Base-by-base conservation (phyloP, 2,113 vertebrate genomes). In the Nerophis lumbriciformis region DNA sequence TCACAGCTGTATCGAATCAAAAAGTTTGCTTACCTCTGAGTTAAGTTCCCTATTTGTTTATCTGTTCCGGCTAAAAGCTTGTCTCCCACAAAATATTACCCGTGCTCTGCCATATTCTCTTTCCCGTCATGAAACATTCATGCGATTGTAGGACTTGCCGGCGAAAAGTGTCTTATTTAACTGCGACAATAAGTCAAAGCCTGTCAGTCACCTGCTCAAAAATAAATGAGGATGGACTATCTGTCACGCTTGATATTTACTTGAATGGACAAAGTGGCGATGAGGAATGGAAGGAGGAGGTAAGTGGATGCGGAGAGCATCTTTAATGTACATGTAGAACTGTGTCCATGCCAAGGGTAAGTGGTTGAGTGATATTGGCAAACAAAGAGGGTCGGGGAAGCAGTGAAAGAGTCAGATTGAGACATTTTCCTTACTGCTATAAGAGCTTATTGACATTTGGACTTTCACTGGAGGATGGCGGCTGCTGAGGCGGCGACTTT, bases 381-480 rank as follows among this genome's bases (percentile, higher is more conserved):
- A 83, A 85, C 66, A 81, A 76, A 78, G 72, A 71, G 72, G 70
- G 73, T 64, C 73, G 63, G 72, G 66, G 74, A 69, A 62, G 72
- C 68, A 74, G 38, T 67, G 78, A 84, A 83, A 84, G 82, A 86
- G 79, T 88, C 88, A 90, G 88, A 89, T 91, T 91, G 90, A 91
- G 89, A 87, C 88, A 86, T 90, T 90, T 91, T 90, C 85, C 82
- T 90, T 90, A 90, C 90, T 90, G 90, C 89, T 90, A 88, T 91
- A 91, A 90, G 90, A 91, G 89, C 85, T 90, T 91, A 91, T 91
- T 91, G 90, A 91, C 90, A 91, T 91, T 90, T 91, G 87, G 89
- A 90, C 90, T 90, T 89, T 90, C 82, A 75, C 81, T 65, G 78
- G 61, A 65, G 81, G 76, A 77, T 61, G 37, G 83, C 73, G 69